A percentile compares a stretch with the other conserved stretches of the same genome.
Evolutionary conservation across 1,140 invertebrate species (phyloP).

Genomic region (Zaprionus vittiger): DNA sequence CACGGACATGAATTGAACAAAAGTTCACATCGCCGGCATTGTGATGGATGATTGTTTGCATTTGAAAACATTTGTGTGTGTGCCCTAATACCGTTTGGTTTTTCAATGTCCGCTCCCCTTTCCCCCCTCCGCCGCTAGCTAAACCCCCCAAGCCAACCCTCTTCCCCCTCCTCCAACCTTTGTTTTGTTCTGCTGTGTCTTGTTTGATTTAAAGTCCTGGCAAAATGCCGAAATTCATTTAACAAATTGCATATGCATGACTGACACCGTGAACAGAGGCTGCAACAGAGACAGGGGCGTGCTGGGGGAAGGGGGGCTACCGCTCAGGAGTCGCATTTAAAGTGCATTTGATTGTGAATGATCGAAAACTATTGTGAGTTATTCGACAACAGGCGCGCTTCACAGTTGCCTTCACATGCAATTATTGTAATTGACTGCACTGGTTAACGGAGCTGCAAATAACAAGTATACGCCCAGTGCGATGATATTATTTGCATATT

Average conservation of each 20-base stretch:
- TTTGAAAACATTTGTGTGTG: constrained; percentile 63
- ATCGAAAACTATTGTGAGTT: constrained; percentile 40
- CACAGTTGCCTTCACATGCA: constrained; percentile 23
- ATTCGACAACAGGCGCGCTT: constrained; percentile 42
- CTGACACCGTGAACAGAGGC: constrained; percentile 3
- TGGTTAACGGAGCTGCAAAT: background rate
- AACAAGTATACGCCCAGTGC: background rate
- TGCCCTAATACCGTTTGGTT: constrained; percentile 38
- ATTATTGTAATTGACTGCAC: constrained; percentile 27
- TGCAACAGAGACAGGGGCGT: background rate
- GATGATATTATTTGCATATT: background rate
- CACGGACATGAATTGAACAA: constrained; percentile 47
- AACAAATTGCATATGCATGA: constrained; percentile 63
- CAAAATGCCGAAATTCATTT: constrained; percentile 55
- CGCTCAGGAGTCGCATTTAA: constrained; percentile 29
- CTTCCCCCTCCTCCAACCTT: constrained; percentile 6
- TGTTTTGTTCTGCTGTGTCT: constrained; percentile 14
- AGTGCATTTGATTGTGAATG: constrained; percentile 34
- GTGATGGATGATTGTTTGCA: constrained; percentile 79
- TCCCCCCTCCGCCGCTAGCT: background rate
- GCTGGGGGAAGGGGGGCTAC: no score
- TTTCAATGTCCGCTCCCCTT: constrained; percentile 5
- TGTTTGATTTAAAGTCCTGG: constrained; percentile 36
- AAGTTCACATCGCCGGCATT: constrained; percentile 62
- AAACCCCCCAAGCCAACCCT: background rate